These are phyloP conservation scores for Nerophis ophidion DNA, from an alignment of 2,113 vertebrate genomes.

Conservation along the genomic window DNA sequence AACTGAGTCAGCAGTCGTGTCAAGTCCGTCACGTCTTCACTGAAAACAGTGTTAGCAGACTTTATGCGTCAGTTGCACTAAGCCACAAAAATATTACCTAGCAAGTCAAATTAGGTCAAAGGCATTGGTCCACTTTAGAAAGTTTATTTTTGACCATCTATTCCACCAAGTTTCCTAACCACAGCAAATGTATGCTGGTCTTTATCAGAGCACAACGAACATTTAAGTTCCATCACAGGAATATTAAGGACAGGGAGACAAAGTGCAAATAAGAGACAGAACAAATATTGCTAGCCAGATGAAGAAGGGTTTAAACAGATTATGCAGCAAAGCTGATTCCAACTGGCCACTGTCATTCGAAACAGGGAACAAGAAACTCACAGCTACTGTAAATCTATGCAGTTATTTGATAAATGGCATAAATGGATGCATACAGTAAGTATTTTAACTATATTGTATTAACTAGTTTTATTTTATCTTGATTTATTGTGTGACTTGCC, in stretches of 20 bases:
- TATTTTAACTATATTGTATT: no score
- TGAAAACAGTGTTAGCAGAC: slow-evolving; percentile 1
- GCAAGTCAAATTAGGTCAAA: no score
- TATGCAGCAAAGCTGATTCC: slow-evolving; percentile 32
- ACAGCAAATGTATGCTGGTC: slow-evolving; percentile 1
- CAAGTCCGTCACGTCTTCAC: slow-evolving; percentile 8
- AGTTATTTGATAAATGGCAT: neutral
- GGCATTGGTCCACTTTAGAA: neutral
- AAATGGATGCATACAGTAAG: no score
- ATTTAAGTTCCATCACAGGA: slow-evolving; percentile 1
- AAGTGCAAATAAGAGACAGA: slow-evolving; percentile 13
- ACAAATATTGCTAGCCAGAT: slow-evolving; percentile 34
- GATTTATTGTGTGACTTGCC: no score
- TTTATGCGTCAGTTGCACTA: slow-evolving; percentile 16
- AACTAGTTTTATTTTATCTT: no score
- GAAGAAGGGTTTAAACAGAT: slow-evolving; percentile 46
- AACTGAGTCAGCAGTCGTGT: neutral
- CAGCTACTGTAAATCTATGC: slow-evolving; percentile 23
- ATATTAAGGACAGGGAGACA: neutral
- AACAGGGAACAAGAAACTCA: slow-evolving; percentile 30
- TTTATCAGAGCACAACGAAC: slow-evolving; percentile 5
- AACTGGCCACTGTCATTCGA: slow-evolving; percentile 32
- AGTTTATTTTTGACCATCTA: neutral
- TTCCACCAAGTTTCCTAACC: neutral
- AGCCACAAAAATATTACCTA: neutral